Evolutionary conservation across 2,113 vertebrate genomes (phyloP).

Genomic region (Notarius lentiginosus): DNA sequence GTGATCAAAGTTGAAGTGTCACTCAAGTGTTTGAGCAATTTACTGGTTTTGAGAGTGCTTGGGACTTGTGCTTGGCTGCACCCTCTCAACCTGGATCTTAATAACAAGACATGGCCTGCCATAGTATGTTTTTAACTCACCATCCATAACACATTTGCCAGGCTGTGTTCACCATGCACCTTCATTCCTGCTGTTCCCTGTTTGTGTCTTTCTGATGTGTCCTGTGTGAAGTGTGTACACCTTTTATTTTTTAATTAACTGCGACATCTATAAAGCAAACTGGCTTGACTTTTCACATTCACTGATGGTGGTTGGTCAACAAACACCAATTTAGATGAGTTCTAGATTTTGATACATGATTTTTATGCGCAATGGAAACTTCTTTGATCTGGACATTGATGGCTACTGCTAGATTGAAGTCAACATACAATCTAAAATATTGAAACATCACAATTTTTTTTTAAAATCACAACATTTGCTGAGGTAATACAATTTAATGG

Average conservation of each 20-base stretch:
- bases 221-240: neutral
- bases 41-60: neutral
- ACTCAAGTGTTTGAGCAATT: neutral
- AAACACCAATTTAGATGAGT: neutral
- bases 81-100: neutral
- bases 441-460: neutral
- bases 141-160: slow-evolving; percentile 4
- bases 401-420: neutral
- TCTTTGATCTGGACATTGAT: neutral
- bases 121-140: slow-evolving; percentile 2
- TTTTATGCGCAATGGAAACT: neutral
- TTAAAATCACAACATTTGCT: neutral
- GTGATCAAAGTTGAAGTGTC: neutral
- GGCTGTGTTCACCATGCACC: slow-evolving; percentile 21
- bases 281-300: neutral
- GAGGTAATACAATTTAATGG: neutral
- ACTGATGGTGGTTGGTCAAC: neutral
- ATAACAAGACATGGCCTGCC: neutral
- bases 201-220: neutral
- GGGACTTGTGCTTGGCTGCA: neutral
- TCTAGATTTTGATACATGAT: neutral
- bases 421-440: neutral
- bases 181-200: slow-evolving; percentile 12
- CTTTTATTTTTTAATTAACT: neutral
- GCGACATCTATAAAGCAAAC: neutral